Evolutionary conservation across 2,113 vertebrate species (phyloP).

Genomic region (Lipotes vexillifer): DNA sequence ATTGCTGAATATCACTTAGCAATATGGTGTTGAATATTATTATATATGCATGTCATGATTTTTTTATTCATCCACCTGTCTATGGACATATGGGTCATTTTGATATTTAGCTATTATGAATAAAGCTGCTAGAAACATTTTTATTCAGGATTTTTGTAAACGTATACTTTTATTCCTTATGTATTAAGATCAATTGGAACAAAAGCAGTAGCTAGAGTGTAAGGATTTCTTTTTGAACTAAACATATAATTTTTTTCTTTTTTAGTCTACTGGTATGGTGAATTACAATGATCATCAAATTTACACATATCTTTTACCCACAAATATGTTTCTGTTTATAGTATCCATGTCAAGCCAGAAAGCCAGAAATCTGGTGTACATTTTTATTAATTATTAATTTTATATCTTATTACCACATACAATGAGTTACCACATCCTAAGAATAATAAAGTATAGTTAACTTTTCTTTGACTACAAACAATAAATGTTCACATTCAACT

Average conservation of each 20-base stretch:
- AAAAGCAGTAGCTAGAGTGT: neutral
- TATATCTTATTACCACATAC: neutral
- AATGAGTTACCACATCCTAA: neutral
- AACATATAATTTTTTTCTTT: neutral
- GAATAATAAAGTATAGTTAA: neutral
- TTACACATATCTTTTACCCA: accelerated
- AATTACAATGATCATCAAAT: neutral
- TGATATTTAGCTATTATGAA: neutral
- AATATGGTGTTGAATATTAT: neutral
- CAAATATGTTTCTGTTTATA: neutral
- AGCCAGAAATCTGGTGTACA: neutral
- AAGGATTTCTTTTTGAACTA: neutral
- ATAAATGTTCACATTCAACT: neutral
- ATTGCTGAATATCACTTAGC: neutral
- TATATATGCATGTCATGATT: neutral
- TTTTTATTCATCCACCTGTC: neutral
- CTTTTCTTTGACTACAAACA: neutral
- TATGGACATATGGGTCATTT: neutral
- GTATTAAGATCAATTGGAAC: neutral
- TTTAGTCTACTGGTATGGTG: neutral
- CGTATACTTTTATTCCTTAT: neutral
- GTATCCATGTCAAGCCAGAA: neutral
- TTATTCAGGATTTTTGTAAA: neutral
- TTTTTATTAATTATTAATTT: neutral
- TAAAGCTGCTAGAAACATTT: neutral